Percentiles rank a stretch among this genome's conserved stretches.
These are phyloP conservation scores for Chalcosyrphus nemorum DNA, from an alignment of 2,888 invertebrate genomes.

Conservation along the genomic window DNA sequence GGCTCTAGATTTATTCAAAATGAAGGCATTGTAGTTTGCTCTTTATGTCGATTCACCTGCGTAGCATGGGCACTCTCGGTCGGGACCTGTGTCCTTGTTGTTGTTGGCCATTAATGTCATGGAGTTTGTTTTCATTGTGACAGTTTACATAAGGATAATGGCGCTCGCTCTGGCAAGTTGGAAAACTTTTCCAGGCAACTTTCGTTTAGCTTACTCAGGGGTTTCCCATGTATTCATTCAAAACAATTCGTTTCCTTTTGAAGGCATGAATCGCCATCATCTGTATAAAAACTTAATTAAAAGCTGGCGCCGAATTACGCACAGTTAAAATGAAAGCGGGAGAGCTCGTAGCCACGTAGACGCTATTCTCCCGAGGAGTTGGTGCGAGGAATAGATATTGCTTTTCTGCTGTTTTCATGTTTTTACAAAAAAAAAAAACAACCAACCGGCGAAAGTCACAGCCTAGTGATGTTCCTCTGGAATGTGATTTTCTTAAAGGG, in stretches of 20 bases:
- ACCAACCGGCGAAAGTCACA: constrained; percentile 32
- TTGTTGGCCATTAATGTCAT: constrained; percentile 28
- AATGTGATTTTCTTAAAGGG: constrained; percentile 39
- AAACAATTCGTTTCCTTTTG: constrained; percentile 51
- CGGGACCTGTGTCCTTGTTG: constrained; percentile 25
- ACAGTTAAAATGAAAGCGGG: constrained; percentile 26
- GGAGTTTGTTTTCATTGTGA: constrained; percentile 51
- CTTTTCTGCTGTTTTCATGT: constrained; percentile 22
- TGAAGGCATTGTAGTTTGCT: constrained; percentile 31
- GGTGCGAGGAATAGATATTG: constrained; percentile 14
- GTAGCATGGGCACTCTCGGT: constrained; percentile 24
- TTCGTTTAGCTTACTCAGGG: neutral
- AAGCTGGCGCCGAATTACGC: constrained; percentile 53
- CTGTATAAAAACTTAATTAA: constrained; percentile 69
- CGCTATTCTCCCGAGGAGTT: constrained; percentile 4
- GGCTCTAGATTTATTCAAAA: constrained; percentile 54
- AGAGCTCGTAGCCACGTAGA: constrained; percentile 26
- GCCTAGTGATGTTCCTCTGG: constrained; percentile 18
- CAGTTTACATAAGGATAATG: constrained; percentile 62
- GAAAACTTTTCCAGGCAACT: constrained; percentile 29
- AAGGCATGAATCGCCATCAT: constrained; percentile 60
- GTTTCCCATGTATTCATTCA: constrained; percentile 33
- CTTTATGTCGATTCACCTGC: constrained; percentile 29
- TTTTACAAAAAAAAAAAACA: neutral
- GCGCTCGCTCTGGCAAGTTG: constrained; percentile 24